A percentile compares a stretch with the other conserved stretches of the same genome.
Evolutionary conservation across 2,797 vertebrate genomes (phyloP).

Genomic region (Harpagifer antarcticus): DNA sequence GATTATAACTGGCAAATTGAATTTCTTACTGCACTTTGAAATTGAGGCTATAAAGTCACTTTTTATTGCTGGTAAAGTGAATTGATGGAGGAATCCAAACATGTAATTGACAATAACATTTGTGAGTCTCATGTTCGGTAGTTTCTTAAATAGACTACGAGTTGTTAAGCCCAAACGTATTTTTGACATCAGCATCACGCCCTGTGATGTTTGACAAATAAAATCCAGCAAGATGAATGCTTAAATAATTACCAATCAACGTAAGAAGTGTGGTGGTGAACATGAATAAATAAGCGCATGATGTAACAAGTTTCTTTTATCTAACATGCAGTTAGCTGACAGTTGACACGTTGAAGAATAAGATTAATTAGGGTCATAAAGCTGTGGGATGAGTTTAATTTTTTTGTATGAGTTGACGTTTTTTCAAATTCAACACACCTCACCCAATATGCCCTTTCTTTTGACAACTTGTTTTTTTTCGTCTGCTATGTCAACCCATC

Average conservation of each 20-base stretch:
- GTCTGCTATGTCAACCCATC: neutral
- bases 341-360: neutral
- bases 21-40: neutral
- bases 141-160: neutral
- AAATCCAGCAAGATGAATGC: neutral
- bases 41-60: neutral
- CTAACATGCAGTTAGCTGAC: neutral
- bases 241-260: neutral
- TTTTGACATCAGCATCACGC: neutral
- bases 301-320: neutral
- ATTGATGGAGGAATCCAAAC: neutral
- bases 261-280: neutral
- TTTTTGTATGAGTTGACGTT: neutral
- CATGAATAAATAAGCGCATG: neutral
- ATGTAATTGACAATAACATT: neutral
- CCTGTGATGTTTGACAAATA: neutral
- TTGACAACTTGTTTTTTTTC: neutral
- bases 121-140: neutral
- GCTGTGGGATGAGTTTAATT: too few species aligned
- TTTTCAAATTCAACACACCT: neutral
- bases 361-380: too few species aligned
- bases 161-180: neutral
- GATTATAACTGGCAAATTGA: neutral
- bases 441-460: neutral
- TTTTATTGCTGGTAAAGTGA: neutral